These are phyloP conservation scores for Caenorhabditis sp. DNA, from an alignment of 2,888 invertebrate species.

Conservation along the genomic window DNA sequence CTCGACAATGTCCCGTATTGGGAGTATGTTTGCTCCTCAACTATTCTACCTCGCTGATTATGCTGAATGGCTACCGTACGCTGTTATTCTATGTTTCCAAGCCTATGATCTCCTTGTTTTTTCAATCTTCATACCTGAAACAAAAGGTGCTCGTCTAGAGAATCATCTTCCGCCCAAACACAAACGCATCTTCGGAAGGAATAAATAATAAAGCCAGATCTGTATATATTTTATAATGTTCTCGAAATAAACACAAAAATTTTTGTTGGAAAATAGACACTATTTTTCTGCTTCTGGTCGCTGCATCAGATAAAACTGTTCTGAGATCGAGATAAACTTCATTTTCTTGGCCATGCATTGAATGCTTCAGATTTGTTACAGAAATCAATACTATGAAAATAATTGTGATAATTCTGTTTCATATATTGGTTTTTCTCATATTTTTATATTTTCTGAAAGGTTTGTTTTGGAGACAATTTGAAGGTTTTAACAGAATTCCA, in stretches of 20 bases:
- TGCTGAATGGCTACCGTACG: conserved; percentile 33
- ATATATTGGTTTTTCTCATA: not conserved
- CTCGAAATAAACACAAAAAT: too few species aligned
- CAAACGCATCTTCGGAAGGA: conserved; percentile 37
- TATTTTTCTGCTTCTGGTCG: too few species aligned
- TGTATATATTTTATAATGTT: too few species aligned
- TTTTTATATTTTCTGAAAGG: not conserved
- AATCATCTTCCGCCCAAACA: conserved; percentile 47
- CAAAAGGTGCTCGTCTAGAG: conserved; percentile 32
- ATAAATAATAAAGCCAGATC: too few species aligned
- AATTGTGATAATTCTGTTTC: not conserved
- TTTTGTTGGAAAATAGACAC: too few species aligned
- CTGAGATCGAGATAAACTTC: too few species aligned
- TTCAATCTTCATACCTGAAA: conserved; percentile 33
- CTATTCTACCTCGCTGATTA: conserved; percentile 52
- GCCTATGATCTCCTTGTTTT: conserved; percentile 26
- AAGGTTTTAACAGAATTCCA: not conserved
- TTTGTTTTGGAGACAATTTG: not conserved
- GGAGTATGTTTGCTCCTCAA: conserved; percentile 59
- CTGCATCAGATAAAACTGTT: too few species aligned
- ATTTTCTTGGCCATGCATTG: too few species aligned
- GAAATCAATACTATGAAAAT: too few species aligned
- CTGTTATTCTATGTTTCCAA: conserved; percentile 17
- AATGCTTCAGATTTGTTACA: too few species aligned
- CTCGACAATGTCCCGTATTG: conserved; percentile 51